Conservation (phyloP, 2,113 vertebrate genomes). For the Platysteira castanea region DNA sequence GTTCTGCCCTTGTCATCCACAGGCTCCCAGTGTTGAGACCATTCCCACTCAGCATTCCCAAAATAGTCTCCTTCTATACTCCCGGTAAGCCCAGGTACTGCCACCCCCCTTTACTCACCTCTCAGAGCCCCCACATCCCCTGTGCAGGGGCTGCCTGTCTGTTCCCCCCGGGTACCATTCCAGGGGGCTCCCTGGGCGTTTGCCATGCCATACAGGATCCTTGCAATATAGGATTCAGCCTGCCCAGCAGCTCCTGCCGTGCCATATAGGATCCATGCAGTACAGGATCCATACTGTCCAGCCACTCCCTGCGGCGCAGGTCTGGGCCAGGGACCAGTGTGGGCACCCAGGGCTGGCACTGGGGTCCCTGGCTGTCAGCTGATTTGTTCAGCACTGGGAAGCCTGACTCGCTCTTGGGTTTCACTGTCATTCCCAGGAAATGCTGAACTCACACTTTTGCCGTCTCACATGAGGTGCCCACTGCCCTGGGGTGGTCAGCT, state of each 20-base stretch:
- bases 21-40: background rate
- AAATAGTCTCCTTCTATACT: background rate
- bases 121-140: background rate
- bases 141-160: background rate
- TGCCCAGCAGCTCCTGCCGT: background rate
- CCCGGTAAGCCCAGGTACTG: background rate
- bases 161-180: background rate
- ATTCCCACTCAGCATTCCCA: background rate
- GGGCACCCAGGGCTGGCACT: background rate
- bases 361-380: background rate
- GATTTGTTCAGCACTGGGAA: background rate
- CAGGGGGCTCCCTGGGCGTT: background rate
- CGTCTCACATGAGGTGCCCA: background rate
- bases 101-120: background rate
- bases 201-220: background rate
- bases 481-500: background rate
- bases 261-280: background rate
- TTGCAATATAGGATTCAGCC: background rate
- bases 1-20: fast-evolving
- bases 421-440: background rate
- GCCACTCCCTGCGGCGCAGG: background rate
- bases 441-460: background rate
- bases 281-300: background rate
- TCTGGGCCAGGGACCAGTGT: background rate
- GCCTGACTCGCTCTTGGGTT: background rate